Conservation (phyloP, 2,888 invertebrate species). For the Aporophyla nigra region DNA sequence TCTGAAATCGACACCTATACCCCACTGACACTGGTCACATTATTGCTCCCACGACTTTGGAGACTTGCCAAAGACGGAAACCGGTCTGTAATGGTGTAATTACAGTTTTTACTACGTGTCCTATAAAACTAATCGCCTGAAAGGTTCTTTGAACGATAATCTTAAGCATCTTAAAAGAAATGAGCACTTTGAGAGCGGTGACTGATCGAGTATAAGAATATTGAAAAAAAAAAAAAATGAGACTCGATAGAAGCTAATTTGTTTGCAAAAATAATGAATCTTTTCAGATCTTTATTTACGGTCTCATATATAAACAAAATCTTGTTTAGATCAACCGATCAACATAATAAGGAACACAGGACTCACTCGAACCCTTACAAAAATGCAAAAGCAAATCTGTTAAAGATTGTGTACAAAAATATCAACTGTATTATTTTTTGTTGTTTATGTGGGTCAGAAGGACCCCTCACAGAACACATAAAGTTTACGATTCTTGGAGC, state of each 20-base stretch:
- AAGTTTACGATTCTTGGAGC: constrained; percentile 74
- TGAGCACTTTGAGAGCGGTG: not conserved
- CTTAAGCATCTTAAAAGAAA: constrained; percentile 5
- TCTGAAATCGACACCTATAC: constrained; percentile 29
- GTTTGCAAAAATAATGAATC: not conserved
- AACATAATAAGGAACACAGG: too few species aligned
- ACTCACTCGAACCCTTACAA: not conserved
- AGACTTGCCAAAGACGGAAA: constrained; percentile 39
- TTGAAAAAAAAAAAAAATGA: not conserved
- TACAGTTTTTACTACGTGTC: constrained; percentile 60
- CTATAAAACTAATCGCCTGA: constrained; percentile 71
- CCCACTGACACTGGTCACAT: not conserved
- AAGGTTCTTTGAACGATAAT: constrained; percentile 60
- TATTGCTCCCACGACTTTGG: constrained; percentile 26
- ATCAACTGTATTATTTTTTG: not conserved
- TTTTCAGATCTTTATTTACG: not conserved
- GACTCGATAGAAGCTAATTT: not conserved
- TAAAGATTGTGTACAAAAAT: constrained; percentile 13
- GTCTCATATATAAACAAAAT: not conserved
- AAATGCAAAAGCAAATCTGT: constrained; percentile 1
- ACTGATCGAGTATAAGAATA: not conserved
- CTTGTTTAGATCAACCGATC: not conserved
- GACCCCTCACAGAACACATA: constrained; percentile 56
- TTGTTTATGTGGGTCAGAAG: constrained; percentile 33
- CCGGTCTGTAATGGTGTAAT: constrained; percentile 54